A percentile compares a stretch with the other conserved stretches of the same genome.
Evolutionary conservation across 1,140 invertebrate genomes (phyloP).

Genomic region (Pseudomyrmex pallidus): DNA sequence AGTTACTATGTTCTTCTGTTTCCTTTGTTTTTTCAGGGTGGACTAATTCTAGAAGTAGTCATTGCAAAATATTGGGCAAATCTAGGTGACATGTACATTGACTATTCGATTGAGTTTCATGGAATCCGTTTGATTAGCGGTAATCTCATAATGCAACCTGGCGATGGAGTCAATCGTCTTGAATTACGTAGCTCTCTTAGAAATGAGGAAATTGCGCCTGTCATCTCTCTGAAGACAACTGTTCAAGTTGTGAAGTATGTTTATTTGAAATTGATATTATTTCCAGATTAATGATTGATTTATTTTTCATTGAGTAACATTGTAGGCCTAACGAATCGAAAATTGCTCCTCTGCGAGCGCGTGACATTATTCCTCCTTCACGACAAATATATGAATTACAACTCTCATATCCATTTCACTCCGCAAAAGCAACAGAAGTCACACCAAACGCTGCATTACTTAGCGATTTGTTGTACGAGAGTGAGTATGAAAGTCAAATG

Average conservation of each 20-base stretch:
- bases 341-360: conserved; percentile 89
- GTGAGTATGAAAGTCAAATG: conserved; percentile 97
- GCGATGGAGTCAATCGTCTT: conserved; percentile 91
- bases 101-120: conserved; percentile 92
- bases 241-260: conserved; percentile 91
- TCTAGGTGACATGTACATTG: conserved; percentile 90
- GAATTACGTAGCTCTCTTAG: conserved; percentile 89
- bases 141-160: conserved; percentile 89
- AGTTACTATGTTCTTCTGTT: background rate
- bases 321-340: conserved; percentile 92
- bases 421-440: conserved; percentile 93
- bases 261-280: background rate
- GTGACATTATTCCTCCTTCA: conserved; percentile 94
- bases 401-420: conserved; percentile 94
- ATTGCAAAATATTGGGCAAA: conserved; percentile 98
- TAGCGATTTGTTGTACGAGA: conserved; percentile 96
- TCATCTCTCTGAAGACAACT: conserved; percentile 90
- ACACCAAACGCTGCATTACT: conserved; percentile 92
- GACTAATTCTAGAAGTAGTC: conserved; percentile 93
- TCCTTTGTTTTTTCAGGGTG: conserved; percentile 85
- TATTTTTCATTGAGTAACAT: conserved; percentile 27
- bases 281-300: background rate
- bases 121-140: conserved; percentile 91
- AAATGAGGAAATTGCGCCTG: conserved; percentile 92
- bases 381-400: conserved; percentile 96